Evolutionary conservation across 2,113 vertebrate species (phyloP).

Genomic region (Ancistrus triradiatus): DNA sequence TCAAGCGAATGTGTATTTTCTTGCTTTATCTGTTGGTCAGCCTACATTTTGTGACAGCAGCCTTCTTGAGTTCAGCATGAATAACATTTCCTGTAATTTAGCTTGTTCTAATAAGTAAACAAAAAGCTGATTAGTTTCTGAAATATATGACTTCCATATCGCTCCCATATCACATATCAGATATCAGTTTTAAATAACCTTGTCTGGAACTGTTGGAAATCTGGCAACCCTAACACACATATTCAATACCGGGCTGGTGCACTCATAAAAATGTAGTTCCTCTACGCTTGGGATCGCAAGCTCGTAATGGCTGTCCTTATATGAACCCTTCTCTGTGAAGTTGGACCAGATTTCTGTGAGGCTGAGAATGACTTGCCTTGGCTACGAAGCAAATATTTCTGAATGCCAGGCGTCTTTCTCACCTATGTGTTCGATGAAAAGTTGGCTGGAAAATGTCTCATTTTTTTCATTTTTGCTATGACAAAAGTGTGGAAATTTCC

Average conservation of each 20-base stretch:
- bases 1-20: no score
- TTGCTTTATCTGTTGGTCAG: no score
- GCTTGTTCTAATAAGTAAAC: no score
- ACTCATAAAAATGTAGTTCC: slow-evolving; percentile 71
- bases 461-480: not conserved
- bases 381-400: not conserved
- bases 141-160: no score
- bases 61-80: no score
- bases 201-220: no score
- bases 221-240: slow-evolving; percentile 18
- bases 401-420: slow-evolving; percentile 8
- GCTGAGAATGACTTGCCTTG: not conserved
- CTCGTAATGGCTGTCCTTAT: slow-evolving; percentile 62
- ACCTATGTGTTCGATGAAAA: slow-evolving; percentile 3
- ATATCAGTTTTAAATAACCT: no score
- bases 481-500: not conserved
- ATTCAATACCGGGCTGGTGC: slow-evolving; percentile 54
- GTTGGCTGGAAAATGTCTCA: slow-evolving; percentile 5
- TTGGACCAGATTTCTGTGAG: slow-evolving; percentile 52
- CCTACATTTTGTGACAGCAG: no score
- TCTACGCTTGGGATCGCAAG: slow-evolving; percentile 61
- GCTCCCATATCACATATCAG: no score
- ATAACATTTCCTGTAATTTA: no score
- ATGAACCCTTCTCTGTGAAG: slow-evolving; percentile 63
- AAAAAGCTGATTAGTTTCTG: no score